Percentiles rank a stretch among this genome's conserved stretches.
Conservation (phyloP, 2,888 invertebrate species). For the Molanna angustata region DNA sequence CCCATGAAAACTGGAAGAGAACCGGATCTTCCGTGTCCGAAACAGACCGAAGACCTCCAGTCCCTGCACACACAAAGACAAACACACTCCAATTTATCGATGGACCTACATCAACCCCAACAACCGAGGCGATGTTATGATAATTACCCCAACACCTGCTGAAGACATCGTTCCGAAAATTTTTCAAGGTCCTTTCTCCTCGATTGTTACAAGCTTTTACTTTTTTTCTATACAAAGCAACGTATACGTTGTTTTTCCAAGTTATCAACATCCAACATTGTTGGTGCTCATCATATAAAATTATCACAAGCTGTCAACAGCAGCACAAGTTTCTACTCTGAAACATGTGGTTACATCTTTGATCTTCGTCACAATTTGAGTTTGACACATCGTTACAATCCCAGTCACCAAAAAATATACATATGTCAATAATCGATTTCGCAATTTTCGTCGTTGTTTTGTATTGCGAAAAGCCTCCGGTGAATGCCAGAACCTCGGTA, state of each 20-base stretch:
- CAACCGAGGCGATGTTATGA: constrained; percentile 6
- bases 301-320: too few relatives aligned
- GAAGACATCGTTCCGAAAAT: too few relatives aligned
- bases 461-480: not conserved
- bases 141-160: constrained; percentile 16
- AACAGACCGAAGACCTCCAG: constrained; percentile 26
- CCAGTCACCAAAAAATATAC: not conserved
- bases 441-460: not conserved
- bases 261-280: not conserved
- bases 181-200: not conserved
- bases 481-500: not conserved
- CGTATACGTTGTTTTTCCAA: too few relatives aligned
- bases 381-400: too few relatives aligned
- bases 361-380: too few relatives aligned
- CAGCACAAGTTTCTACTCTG: constrained; percentile 9
- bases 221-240: not conserved
- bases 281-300: too few relatives aligned
- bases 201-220: not conserved
- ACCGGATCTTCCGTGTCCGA: constrained; percentile 5
- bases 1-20: constrained; percentile 21
- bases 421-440: not conserved
- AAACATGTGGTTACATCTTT: too few relatives aligned
- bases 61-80: constrained; percentile 58
- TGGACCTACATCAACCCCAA: constrained; percentile 17
- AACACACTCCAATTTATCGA: constrained; percentile 47